Conservation (phyloP, 2,888 invertebrate genomes). For the Rhingia rostrata region DNA sequence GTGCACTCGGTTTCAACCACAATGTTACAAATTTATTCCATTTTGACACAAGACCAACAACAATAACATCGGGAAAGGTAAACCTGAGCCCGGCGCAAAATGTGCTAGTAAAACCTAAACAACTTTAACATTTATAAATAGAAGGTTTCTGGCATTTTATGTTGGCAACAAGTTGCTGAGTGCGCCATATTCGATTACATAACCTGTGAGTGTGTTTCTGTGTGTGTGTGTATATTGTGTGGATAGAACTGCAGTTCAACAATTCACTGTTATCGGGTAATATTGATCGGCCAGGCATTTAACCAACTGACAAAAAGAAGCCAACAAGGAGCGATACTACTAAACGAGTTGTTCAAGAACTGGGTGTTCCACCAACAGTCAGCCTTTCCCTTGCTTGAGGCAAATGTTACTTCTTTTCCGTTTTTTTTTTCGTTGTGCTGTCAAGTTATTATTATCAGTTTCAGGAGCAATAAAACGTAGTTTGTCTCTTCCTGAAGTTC, state of each 20-base stretch:
- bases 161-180: slow-evolving; percentile 56
- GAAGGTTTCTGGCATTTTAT: slow-evolving; percentile 70
- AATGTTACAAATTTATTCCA: slow-evolving; percentile 38
- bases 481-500: slow-evolving; percentile 57
- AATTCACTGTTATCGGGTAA: slow-evolving; percentile 72
- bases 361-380: slow-evolving; percentile 64
- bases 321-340: slow-evolving; percentile 42
- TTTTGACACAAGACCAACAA: slow-evolving; percentile 34
- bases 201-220: slow-evolving; percentile 34
- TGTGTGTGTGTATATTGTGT: slow-evolving; percentile 27
- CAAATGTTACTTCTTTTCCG: slow-evolving; percentile 6
- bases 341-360: slow-evolving; percentile 70
- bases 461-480: slow-evolving; percentile 59
- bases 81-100: slow-evolving; percentile 48
- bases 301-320: slow-evolving; percentile 30
- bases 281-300: slow-evolving; percentile 64
- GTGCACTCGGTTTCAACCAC: slow-evolving; percentile 43
- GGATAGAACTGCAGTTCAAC: slow-evolving; percentile 57
- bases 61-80: slow-evolving; percentile 14
- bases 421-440: slow-evolving; percentile 2
- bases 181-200: slow-evolving; percentile 63
- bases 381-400: slow-evolving; percentile 62
- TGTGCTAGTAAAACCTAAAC: slow-evolving; percentile 30
- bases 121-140: slow-evolving; percentile 56
- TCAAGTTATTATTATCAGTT: slow-evolving; percentile 44